Base-by-base conservation (phyloP, 2,113 vertebrate species). In the Hemichromis elongatus region DNA sequence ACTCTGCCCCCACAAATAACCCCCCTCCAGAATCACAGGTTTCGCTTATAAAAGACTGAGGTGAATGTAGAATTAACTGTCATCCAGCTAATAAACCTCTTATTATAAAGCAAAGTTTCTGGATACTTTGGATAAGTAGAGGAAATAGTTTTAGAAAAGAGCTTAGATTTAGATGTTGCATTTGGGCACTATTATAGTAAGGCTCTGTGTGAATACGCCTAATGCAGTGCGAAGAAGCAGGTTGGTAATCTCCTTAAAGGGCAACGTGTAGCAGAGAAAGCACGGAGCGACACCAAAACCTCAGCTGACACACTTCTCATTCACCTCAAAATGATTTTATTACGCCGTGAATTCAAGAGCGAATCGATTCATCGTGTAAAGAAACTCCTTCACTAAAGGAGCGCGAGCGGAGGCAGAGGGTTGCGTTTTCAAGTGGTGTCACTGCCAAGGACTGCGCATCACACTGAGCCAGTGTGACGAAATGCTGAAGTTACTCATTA, bases 11-110 rank as follows among this genome's bases (percentile, higher is more conserved):
- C 35, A 77, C 57, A 19, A 81, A 86, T 56, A 66, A 61, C 45
- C 47, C 52, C 35, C 30, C 66, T 82, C 40, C 14, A 56, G 84
- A 55, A 53, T 56, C 63, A 70, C 87, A 90, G 80, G 89, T 90
- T 79, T 81, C 24, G 5, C 26, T 66, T 75, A 21, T 30, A 50
- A 30, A 75, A 66, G 21, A 70, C 57, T 37, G 33, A 5, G 21
- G 28, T 75, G 33, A 77, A 77, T 4, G 33, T 66, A 42, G 54
- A 77, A 73, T 73, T 83, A 79, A 84, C 59, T 1, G 35, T 73
- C 10, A 42, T 80, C 56, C 26, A 63, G 11, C 59, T 42, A 30
- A 16, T 24, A 14, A 52, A 28, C 45, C 45, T 75, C 26, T 75
- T 42, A 70, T 45, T 10, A 52, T 30, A 30, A 63, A 50, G 70